A percentile compares a stretch with the other conserved stretches of the same genome.
phyloP scores from a whole-genome alignment of 2,113 vertebrate genomes.

The Symphodus melops region DNA sequence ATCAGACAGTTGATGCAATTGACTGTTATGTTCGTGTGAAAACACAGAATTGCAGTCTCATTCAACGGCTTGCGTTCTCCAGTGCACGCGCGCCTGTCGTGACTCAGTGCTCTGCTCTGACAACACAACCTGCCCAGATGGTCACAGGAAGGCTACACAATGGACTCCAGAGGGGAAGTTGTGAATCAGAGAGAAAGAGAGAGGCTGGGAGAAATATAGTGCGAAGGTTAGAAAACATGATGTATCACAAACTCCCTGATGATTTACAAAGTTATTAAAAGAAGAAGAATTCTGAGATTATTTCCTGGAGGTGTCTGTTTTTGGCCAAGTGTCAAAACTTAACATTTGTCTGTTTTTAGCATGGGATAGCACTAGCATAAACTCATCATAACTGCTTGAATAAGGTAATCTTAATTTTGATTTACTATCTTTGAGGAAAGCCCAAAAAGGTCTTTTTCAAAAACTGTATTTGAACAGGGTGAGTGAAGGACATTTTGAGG shows the following conservation, averaged over 20 bases:
- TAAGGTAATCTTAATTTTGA: neutral
- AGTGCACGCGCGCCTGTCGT: slow-evolving; percentile 24
- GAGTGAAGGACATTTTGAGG: slow-evolving; percentile 66
- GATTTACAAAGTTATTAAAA: slow-evolving; percentile 40
- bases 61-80: slow-evolving; percentile 5
- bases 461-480: neutral
- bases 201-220: slow-evolving; percentile 11
- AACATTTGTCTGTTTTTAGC: no score
- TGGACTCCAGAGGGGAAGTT: slow-evolving; percentile 35
- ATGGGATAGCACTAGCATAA: neutral
- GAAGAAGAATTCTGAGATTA: neutral
- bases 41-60: slow-evolving; percentile 16
- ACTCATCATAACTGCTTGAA: neutral
- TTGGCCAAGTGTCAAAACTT: neutral
- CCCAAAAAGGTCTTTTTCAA: slow-evolving; percentile 49
- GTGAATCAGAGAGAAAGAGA: slow-evolving; percentile 39
- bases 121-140: slow-evolving; percentile 71
- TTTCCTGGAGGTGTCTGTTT: slow-evolving; percentile 31
- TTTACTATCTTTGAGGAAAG: slow-evolving; percentile 11
- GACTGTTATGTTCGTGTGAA: slow-evolving; percentile 11
- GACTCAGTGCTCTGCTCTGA: slow-evolving; percentile 56
- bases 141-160: slow-evolving; percentile 66
- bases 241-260: slow-evolving; percentile 14
- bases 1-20: neutral
- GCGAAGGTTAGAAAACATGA: slow-evolving; percentile 11